Evolutionary conservation across 2,888 invertebrate genomes (phyloP).

Genomic region (Acronicta leporina): DNA sequence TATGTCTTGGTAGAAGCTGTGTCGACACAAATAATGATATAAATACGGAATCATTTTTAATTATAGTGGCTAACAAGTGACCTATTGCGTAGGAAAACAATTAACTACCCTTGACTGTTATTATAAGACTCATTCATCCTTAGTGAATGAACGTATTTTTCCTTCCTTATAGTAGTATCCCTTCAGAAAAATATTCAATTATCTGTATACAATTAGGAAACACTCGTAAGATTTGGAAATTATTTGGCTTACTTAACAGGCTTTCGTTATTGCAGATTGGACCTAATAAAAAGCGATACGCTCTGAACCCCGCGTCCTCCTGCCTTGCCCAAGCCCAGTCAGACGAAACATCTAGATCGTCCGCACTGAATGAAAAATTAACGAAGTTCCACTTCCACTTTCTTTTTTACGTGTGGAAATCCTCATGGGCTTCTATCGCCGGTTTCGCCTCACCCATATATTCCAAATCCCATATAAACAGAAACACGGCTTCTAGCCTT

Average conservation of each 20-base stretch:
- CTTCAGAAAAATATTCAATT: too few species aligned
- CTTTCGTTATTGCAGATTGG: slow-evolving; percentile 22
- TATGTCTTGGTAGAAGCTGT: slow-evolving; percentile 3
- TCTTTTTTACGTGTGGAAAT: too few species aligned
- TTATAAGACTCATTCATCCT: slow-evolving; percentile 32
- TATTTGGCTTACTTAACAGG: neutral
- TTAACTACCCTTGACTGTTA: slow-evolving; percentile 16
- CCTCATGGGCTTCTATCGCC: too few species aligned
- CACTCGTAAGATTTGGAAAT: neutral
- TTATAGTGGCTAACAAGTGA: neutral
- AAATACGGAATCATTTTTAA: slow-evolving; percentile 13
- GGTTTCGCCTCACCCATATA: too few species aligned
- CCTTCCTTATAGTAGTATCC: slow-evolving; percentile 5
- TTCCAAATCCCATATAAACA: too few species aligned
- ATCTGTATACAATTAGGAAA: neutral
- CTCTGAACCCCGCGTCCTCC: slow-evolving; percentile 1
- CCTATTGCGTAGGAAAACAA: slow-evolving; percentile 10
- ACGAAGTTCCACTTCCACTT: slow-evolving; percentile 5
- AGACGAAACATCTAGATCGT: slow-evolving; percentile 9
- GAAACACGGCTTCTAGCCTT: too few species aligned
- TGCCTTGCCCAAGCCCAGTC: neutral
- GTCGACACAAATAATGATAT: slow-evolving; percentile 25
- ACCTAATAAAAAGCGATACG: slow-evolving; percentile 23
- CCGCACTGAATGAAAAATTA: slow-evolving; percentile 3
- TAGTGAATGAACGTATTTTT: slow-evolving; percentile 23